These are phyloP conservation scores for Apus apus DNA, from an alignment of 2,113 vertebrate genomes.

Conservation along the genomic window DNA sequence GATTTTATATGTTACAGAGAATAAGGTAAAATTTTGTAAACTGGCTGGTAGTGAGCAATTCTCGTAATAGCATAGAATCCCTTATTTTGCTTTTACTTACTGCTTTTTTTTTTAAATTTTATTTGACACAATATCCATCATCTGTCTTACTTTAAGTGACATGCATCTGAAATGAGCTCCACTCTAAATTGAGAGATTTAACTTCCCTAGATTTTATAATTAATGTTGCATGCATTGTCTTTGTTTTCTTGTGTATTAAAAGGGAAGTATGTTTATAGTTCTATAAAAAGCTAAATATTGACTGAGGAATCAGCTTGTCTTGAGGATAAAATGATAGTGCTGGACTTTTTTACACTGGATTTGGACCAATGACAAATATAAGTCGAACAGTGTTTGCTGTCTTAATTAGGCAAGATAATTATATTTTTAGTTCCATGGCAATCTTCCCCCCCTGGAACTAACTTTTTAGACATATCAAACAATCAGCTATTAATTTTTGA, in stretches of 20 bases:
- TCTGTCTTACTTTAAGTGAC: neutral
- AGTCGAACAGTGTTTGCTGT: neutral
- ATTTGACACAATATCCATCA: neutral
- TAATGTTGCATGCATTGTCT: neutral
- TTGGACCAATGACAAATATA: neutral
- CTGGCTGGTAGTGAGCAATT: neutral
- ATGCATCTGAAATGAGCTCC: neutral
- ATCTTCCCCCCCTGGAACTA: neutral
- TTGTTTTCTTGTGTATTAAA: neutral
- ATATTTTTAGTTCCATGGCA: neutral
- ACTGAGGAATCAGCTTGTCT: neutral
- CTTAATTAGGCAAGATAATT: neutral
- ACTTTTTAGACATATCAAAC: neutral
- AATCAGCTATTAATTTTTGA: neutral
- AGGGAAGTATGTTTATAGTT: neutral
- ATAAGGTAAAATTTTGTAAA: neutral
- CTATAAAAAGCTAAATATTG: neutral
- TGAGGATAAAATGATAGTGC: neutral
- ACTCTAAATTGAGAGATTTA: neutral
- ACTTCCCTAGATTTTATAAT: neutral
- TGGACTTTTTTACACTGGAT: neutral
- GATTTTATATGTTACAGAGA: neutral
- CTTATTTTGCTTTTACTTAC: neutral
- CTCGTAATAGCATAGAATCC: neutral
- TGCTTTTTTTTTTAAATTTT: neutral